A percentile compares a stretch with the other conserved stretches of the same genome.
Evolutionary conservation across 1,140 invertebrate species (phyloP).

Genomic region (Charaxes varanes): DNA sequence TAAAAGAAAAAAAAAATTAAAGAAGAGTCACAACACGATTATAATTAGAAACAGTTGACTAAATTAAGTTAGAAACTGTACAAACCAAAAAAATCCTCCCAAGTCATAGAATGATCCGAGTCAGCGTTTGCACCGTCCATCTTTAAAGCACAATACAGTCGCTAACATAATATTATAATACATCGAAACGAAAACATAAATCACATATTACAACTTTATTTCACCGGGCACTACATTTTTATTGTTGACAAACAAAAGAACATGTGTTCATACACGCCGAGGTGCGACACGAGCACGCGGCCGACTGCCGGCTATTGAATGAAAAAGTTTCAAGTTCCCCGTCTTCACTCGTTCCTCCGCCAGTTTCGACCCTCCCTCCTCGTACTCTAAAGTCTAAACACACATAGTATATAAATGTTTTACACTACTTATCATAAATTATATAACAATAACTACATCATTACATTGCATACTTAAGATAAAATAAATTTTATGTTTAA

Average conservation of each 20-base stretch:
- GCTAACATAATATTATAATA: constrained; percentile 33
- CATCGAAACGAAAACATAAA: constrained; percentile 29
- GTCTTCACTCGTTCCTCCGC: constrained; percentile 6
- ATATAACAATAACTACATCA: too few relatives aligned
- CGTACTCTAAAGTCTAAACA: constrained; percentile 3
- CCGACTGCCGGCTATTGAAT: constrained; percentile 40
- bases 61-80: constrained; percentile 24
- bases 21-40: background rate
- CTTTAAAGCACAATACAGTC: constrained; percentile 36
- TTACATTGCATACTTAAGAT: too few relatives aligned
- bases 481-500: too few relatives aligned
- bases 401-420: constrained; percentile 3
- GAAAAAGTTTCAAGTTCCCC: constrained; percentile 29
- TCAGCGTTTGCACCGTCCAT: constrained; percentile 69
- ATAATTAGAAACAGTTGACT: background rate
- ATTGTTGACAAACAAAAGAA: constrained; percentile 63
- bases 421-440: too few relatives aligned
- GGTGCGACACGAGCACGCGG: constrained; percentile 27
- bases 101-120: constrained; percentile 73
- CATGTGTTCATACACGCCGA: constrained; percentile 28
- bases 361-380: constrained; percentile 10
- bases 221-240: constrained; percentile 45
- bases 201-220: constrained; percentile 25
- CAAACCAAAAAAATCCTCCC: constrained; percentile 74
- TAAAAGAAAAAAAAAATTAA: background rate